Percentiles rank a stretch among this genome's conserved stretches.
These are phyloP conservation scores for Apogon hyalosoma DNA, from an alignment of 2,797 vertebrate species.

Conservation along the genomic window DNA sequence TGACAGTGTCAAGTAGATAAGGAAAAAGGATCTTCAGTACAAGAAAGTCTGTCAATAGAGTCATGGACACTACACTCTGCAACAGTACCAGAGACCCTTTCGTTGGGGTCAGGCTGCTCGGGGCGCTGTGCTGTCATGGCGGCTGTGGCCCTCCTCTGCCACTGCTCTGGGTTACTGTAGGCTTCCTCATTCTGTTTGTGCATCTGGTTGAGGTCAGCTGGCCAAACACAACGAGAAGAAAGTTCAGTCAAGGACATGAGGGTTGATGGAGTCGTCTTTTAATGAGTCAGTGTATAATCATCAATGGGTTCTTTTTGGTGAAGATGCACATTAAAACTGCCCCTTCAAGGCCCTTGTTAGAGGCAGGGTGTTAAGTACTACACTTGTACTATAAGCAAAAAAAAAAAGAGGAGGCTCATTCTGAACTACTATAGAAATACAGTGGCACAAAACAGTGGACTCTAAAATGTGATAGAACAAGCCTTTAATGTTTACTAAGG, in stretches of 20 bases:
- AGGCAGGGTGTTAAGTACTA: too few relatives aligned
- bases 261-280: neutral
- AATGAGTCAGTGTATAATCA: too few relatives aligned
- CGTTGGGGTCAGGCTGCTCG: slow-evolving; percentile 79
- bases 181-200: slow-evolving; percentile 92
- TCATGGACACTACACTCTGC: slow-evolving; percentile 18
- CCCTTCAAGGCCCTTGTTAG: too few relatives aligned
- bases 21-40: slow-evolving; percentile 7
- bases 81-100: slow-evolving; percentile 86
- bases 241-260: neutral
- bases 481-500: too few relatives aligned
- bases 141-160: slow-evolving; percentile 84
- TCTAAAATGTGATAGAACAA: too few relatives aligned
- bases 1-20: neutral
- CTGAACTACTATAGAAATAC: too few relatives aligned
- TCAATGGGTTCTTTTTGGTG: too few relatives aligned
- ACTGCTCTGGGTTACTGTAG: slow-evolving; percentile 86
- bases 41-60: slow-evolving; percentile 16
- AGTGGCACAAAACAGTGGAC: too few relatives aligned
- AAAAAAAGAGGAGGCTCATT: too few relatives aligned
- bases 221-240: neutral
- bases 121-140: slow-evolving; percentile 70
- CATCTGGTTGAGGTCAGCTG: slow-evolving; percentile 94
- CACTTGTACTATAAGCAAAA: too few relatives aligned
- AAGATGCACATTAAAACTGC: too few relatives aligned